These are phyloP conservation scores for Peromyscus polionotus DNA, from an alignment of 2,113 vertebrate species.

Conservation along the genomic window DNA sequence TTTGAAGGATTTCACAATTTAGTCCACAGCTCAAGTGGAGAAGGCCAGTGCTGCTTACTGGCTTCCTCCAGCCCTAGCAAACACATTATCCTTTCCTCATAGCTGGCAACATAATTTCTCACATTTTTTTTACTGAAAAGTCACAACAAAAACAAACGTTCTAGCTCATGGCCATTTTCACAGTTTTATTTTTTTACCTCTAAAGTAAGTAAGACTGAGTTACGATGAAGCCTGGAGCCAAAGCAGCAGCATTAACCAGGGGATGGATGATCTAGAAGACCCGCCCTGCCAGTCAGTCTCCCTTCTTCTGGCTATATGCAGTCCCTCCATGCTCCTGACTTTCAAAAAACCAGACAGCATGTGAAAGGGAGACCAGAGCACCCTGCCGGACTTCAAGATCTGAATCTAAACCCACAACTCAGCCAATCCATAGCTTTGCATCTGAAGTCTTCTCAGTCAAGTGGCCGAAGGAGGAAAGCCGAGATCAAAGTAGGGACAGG, in stretches of 20 bases:
- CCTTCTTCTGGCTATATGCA: neutral
- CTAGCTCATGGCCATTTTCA: neutral
- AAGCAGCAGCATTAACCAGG: neutral
- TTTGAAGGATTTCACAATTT: neutral
- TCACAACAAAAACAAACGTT: constrained; percentile 30
- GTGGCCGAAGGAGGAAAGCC: neutral
- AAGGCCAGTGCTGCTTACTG: neutral
- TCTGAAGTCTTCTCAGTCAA: neutral
- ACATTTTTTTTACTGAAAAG: neutral
- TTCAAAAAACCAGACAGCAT: neutral
- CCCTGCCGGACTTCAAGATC: neutral
- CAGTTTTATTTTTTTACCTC: constrained; percentile 16
- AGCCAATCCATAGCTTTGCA: neutral
- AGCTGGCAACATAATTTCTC: neutral
- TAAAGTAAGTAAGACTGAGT: neutral
- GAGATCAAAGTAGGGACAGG: neutral
- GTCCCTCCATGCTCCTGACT: neutral
- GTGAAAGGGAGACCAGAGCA: neutral
- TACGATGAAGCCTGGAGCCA: neutral
- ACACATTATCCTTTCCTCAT: neutral
- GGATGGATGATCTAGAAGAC: neutral
- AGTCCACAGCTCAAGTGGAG: no score
- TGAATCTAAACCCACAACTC: neutral
- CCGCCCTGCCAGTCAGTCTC: neutral
- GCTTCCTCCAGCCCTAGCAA: neutral